phyloP scores from a whole-genome alignment of 2,113 vertebrate genomes.

The Dipodomys merriami region DNA sequence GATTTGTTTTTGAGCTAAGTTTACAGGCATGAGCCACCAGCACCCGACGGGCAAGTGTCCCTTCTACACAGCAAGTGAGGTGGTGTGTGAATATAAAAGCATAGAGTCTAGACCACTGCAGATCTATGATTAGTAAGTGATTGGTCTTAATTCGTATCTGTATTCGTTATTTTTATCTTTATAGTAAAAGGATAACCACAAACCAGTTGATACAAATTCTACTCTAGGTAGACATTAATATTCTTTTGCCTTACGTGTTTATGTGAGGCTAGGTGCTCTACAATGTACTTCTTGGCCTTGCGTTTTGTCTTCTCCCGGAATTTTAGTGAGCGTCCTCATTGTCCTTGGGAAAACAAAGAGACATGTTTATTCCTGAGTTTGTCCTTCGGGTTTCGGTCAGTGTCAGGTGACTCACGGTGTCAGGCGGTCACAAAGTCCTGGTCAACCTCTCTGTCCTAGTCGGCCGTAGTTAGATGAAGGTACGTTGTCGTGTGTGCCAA shows the following conservation, averaged over 20 bases:
- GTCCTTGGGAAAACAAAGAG: neutral
- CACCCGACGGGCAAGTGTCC: neutral
- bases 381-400: neutral
- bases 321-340: neutral
- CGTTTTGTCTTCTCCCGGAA: constrained; percentile 49
- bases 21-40: too few species aligned
- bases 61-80: neutral
- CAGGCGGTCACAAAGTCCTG: too few species aligned
- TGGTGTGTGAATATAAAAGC: neutral
- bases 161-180: constrained; percentile 45
- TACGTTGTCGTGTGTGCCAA: neutral
- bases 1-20: neutral
- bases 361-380: neutral
- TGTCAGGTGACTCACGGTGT: neutral
- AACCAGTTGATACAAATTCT: neutral
- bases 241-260: neutral
- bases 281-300: neutral
- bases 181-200: neutral
- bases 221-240: neutral
- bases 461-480: neutral
- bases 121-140: neutral
- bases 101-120: neutral
- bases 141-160: neutral
- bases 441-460: neutral
- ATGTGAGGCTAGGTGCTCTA: neutral